Percentiles rank a stretch among this genome's conserved stretches.
Conservation (phyloP, 2,113 vertebrate species). For the Syrrhaptes paradoxus region DNA sequence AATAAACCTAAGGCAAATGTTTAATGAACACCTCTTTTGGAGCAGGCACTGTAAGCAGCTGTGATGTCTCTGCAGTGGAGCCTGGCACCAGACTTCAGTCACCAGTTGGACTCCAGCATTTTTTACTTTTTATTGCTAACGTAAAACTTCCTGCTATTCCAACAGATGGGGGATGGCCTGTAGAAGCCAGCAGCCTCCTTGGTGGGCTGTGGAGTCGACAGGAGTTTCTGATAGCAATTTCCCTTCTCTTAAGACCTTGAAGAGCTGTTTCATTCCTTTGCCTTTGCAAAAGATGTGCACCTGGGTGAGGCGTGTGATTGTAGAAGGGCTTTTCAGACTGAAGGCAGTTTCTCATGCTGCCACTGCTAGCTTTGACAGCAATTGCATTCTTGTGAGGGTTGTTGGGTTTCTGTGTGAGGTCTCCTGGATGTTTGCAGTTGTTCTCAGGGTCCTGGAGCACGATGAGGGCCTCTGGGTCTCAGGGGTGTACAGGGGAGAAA, state of each 20-base stretch:
- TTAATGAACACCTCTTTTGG: conserved; percentile 57
- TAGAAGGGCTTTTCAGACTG: not conserved
- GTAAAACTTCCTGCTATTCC: conserved; percentile 65
- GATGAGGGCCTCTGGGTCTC: not conserved
- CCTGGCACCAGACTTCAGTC: conserved; percentile 58
- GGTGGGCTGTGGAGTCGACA: conserved; percentile 48
- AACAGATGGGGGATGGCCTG: conserved; percentile 62
- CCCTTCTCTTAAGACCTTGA: conserved; percentile 30
- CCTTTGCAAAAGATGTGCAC: conserved; percentile 30
- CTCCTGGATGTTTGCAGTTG: not conserved
- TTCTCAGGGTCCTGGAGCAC: not conserved
- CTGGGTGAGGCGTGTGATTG: not conserved
- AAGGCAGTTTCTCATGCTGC: not conserved
- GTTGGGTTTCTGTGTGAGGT: not conserved
- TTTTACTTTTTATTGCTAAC: conserved; percentile 64
- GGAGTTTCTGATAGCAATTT: conserved; percentile 59
- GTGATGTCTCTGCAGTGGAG: conserved; percentile 40
- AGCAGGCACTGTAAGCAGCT: conserved; percentile 56
- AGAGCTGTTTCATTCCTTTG: conserved; percentile 46
- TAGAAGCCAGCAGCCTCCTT: conserved; percentile 56
- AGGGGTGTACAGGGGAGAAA: not conserved
- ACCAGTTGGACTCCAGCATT: conserved; percentile 67
- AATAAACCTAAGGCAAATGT: conserved; percentile 64
- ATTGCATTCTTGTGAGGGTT: not conserved
- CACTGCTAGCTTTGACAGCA: not conserved